Percentiles rank a stretch among this genome's conserved stretches.
Conservation (phyloP, 2,797 vertebrate genomes). For the Silurus aristotelis region DNA sequence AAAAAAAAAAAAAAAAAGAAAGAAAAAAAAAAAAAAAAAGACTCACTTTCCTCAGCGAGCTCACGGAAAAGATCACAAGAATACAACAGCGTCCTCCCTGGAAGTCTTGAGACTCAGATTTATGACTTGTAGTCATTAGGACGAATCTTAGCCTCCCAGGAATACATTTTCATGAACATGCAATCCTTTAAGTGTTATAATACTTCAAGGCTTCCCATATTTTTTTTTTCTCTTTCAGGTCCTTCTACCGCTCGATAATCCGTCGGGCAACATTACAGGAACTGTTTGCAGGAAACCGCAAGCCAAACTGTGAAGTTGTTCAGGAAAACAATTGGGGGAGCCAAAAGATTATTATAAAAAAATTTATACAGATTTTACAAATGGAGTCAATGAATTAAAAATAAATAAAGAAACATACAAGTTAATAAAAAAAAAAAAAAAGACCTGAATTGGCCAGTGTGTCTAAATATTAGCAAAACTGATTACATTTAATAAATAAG, state of each 20-base stretch:
- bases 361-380: not conserved
- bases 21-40: not conserved
- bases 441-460: constrained; percentile 14
- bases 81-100: not conserved
- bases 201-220: not conserved
- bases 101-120: not conserved
- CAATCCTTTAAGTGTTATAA: not conserved
- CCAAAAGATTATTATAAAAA: constrained; percentile 15
- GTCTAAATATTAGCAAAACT: not conserved
- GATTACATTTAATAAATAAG: constrained; percentile 29
- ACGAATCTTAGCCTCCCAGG: not conserved
- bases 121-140: not conserved
- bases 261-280: constrained; percentile 90
- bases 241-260: constrained; percentile 85
- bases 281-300: constrained; percentile 79
- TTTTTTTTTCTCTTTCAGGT: constrained; percentile 73
- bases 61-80: not conserved
- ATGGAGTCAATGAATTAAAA: constrained; percentile 11
- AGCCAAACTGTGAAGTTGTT: constrained; percentile 65
- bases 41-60: not conserved
- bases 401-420: not conserved
- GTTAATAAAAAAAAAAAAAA: not conserved
- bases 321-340: not conserved
- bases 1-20: not conserved
- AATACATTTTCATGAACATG: not conserved